Percentiles rank a stretch among this genome's conserved stretches.
Evolutionary conservation across 2,113 vertebrate genomes (phyloP).

Genomic region (Lates calcarifer): DNA sequence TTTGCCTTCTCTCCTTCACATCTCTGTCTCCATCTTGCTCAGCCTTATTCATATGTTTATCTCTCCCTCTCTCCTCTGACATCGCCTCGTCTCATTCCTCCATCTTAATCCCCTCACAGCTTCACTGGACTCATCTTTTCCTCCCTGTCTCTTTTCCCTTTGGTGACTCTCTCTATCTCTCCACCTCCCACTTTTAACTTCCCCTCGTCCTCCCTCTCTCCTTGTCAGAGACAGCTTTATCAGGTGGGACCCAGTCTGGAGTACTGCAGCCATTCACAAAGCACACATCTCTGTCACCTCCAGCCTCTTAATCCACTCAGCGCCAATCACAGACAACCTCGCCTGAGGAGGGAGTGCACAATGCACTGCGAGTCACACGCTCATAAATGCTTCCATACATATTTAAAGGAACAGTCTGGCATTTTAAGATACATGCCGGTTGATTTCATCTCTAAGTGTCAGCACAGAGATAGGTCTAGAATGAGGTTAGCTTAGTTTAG

Average conservation of each 20-base stretch:
- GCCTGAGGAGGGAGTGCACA: constrained; percentile 14
- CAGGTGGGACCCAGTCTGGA: constrained; percentile 43
- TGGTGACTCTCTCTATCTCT: constrained; percentile 28
- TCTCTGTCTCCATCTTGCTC: constrained; percentile 37
- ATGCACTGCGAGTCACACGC: not conserved
- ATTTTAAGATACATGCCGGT: not conserved
- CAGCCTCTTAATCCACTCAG: constrained; percentile 56
- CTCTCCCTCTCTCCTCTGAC: constrained; percentile 23
- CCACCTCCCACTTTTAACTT: constrained; percentile 21
- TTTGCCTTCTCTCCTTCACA: constrained; percentile 34
- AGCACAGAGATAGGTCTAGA: not conserved
- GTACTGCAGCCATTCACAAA: constrained; percentile 47
- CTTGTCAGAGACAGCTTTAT: constrained; percentile 48
- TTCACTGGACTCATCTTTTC: constrained; percentile 26
- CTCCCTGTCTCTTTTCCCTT: constrained; percentile 10
- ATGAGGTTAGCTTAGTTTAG: not conserved
- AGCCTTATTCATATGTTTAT: constrained; percentile 31
- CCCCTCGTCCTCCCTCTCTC: constrained; percentile 13
- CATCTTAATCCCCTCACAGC: constrained; percentile 60
- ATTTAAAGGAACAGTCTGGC: constrained; percentile 8
- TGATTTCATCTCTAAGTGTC: not conserved
- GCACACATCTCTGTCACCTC: constrained; percentile 31
- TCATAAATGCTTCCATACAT: constrained; percentile 9
- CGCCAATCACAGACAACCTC: constrained; percentile 40
- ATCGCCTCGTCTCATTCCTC: not conserved